phyloP scores from a whole-genome alignment of 2,113 vertebrate genomes.

The Boleophthalmus pectinirostris region DNA sequence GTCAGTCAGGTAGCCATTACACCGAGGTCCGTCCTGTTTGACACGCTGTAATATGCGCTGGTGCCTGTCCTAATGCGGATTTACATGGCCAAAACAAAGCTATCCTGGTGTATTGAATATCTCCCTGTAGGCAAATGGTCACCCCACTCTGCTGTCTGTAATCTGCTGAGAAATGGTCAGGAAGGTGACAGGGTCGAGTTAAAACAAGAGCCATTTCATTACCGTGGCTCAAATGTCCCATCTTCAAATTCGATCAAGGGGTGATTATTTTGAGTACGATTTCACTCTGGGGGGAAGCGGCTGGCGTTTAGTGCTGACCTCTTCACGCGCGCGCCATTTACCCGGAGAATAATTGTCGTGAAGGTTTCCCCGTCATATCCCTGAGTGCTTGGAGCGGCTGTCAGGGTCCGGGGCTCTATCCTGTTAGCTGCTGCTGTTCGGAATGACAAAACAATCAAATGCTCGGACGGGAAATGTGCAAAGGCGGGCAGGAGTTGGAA shows the following conservation, averaged over 20 bases:
- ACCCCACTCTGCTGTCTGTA: slow-evolving; percentile 56
- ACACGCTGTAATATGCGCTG: slow-evolving; percentile 60
- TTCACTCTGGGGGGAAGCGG: slow-evolving; percentile 67
- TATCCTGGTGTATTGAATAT: slow-evolving; percentile 62
- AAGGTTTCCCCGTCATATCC: slow-evolving; percentile 69
- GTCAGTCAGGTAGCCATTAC: neutral
- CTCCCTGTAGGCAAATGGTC: slow-evolving; percentile 73
- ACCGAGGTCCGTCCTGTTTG: slow-evolving; percentile 15
- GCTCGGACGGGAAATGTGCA: neutral
- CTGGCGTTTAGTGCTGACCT: slow-evolving; percentile 63
- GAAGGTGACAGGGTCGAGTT: slow-evolving; percentile 64
- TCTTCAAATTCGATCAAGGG: slow-evolving; percentile 72
- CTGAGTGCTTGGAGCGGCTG: slow-evolving; percentile 59
- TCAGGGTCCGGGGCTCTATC: slow-evolving; percentile 48
- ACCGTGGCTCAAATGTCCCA: slow-evolving; percentile 66
- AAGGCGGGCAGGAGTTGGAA: neutral
- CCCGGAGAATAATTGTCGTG: slow-evolving; percentile 63
- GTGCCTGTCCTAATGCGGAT: slow-evolving; percentile 62
- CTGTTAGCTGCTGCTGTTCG: slow-evolving; percentile 47
- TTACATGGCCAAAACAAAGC: slow-evolving; percentile 65
- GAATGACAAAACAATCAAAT: neutral
- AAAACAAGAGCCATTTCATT: slow-evolving; percentile 78
- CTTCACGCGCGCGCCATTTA: slow-evolving; percentile 62
- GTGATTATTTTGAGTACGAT: slow-evolving; percentile 68
- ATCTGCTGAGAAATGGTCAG: slow-evolving; percentile 64